Base-by-base conservation (phyloP, 2,113 vertebrate species). In the Hippocampus barbouri region DNA sequence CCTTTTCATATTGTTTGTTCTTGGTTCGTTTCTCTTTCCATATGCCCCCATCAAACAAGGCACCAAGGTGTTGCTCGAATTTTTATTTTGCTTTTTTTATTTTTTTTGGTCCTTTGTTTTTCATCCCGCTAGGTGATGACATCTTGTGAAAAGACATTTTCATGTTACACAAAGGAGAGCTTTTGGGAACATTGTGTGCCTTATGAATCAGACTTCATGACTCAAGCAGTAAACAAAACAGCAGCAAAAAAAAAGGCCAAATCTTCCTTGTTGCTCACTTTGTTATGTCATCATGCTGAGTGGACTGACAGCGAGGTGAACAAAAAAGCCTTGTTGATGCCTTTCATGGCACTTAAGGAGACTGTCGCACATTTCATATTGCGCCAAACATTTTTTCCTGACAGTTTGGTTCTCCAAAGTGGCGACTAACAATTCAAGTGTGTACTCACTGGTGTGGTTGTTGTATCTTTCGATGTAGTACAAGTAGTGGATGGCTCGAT, bases 391-490 rank as follows among this genome's bases (percentile, higher is more conserved):
- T 30, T 60, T n/a, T 21, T 60, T 49, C 16, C 47, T 10, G 10
- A 15, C n/a, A 61, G 27, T 23, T 54, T 54, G 53, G 20, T 30
- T 30, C 27, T 18, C 27, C 34, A 16, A 34, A 61, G 15, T 61
- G 14, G 59, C 6, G 16, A 18, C 30, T 16, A 14, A 27, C 23
- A 27, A 30, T 59, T 11, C 6, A 6, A 59, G 56, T 12, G 9
- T 61, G 61, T 38, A 87, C 97, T 95, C 87, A 98, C 97, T 95
- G 71, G 96, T 97, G 76, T 95, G 94, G 86, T 93, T 75, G 77
- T 97, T 92, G 77, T 93, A 96, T 59, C 91, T 79, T 4, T 98
- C 96, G 63, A 97, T 91, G 11, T 92, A 96, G 72, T 95, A 91
- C 68, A 99, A 84, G 87, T 92, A 93, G 61, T 88, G 93, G 70